phyloP scores from a whole-genome alignment of 2,113 vertebrate genomes.

The Camelus dromedarius region DNA sequence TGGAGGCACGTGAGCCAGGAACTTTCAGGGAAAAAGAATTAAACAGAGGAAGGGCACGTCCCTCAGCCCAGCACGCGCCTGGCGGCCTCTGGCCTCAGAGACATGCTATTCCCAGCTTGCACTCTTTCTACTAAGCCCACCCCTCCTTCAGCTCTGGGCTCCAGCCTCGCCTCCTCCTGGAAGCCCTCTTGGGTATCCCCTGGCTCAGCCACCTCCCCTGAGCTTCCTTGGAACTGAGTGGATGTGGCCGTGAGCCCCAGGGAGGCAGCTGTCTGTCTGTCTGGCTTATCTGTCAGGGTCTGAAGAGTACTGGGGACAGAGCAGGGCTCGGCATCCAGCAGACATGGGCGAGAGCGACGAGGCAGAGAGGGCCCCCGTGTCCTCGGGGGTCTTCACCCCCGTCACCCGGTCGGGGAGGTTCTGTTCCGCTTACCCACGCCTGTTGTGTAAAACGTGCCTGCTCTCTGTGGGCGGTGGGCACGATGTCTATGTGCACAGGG shows the following conservation, averaged over 20 bases:
- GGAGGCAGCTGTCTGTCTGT: background rate
- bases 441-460: background rate
- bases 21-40: rapidly evolving
- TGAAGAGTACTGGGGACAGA: rapidly evolving
- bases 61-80: rapidly evolving
- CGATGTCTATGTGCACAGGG: rapidly evolving
- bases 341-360: rapidly evolving
- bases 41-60: rapidly evolving
- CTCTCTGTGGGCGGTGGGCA: too few species aligned
- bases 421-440: rapidly evolving
- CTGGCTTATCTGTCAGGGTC: background rate
- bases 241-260: background rate
- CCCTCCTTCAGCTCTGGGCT: background rate
- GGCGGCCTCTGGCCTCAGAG: background rate
- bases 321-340: background rate
- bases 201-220: background rate
- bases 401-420: background rate
- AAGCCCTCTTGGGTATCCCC: background rate
- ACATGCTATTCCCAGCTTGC: background rate
- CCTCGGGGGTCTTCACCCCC: background rate
- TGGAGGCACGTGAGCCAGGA: background rate
- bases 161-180: background rate
- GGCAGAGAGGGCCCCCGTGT: background rate
- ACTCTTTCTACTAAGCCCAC: rapidly evolving
- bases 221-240: background rate